Conservation (phyloP, 2,888 invertebrate genomes). For the Idaea biselata region DNA sequence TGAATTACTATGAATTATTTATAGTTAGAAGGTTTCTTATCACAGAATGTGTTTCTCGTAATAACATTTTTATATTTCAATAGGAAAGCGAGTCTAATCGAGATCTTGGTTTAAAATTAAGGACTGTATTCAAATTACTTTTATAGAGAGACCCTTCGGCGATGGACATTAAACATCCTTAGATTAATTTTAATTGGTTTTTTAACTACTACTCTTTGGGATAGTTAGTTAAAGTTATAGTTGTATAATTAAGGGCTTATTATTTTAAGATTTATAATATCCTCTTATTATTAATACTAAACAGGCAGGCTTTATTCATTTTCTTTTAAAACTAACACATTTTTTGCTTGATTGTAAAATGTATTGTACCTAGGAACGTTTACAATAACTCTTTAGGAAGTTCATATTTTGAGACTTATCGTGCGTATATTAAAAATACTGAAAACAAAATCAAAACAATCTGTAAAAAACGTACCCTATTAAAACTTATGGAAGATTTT, state of each 20-base stretch:
- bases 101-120: constrained; percentile 31
- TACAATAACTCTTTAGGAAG: too few species aligned
- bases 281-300: background rate
- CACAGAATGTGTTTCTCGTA: constrained; percentile 9
- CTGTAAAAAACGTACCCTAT: too few species aligned
- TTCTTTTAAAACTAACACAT: too few species aligned
- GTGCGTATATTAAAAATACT: too few species aligned
- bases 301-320: too few species aligned
- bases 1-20: constrained; percentile 48
- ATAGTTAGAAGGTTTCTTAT: constrained; percentile 8
- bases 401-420: too few species aligned
- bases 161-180: constrained; percentile 23
- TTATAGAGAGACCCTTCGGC: constrained; percentile 17
- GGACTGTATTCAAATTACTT: constrained; percentile 24
- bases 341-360: too few species aligned
- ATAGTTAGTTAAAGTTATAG: constrained; percentile 2
- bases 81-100: constrained; percentile 56
- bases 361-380: too few species aligned
- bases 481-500: too few species aligned
- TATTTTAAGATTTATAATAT: background rate
- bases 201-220: constrained; percentile 3
- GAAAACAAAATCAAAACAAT: too few species aligned
- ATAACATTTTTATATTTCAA: constrained; percentile 39
- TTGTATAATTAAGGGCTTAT: constrained; percentile 2
- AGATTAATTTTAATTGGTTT: constrained; percentile 24